phyloP scores from a whole-genome alignment of 92 coral and sea anemone species.

The Muricea muricata region DNA sequence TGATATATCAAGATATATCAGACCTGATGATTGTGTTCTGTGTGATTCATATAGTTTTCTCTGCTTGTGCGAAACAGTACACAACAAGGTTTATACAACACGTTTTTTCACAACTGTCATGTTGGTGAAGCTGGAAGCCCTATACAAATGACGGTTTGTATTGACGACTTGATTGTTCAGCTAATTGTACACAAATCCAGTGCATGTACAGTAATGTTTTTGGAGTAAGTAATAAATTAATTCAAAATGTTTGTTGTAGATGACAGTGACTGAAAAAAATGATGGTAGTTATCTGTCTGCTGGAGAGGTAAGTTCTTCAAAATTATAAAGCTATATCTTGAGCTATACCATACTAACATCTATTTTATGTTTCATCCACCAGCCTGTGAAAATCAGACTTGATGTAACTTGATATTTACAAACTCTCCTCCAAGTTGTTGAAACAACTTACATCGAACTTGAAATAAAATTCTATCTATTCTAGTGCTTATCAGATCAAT shows the following conservation, averaged over 20 bases:
- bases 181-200: too few relatives aligned
- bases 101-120: constrained; percentile 91
- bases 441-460: too few relatives aligned
- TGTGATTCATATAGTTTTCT: constrained; percentile 59
- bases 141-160: constrained; percentile 74
- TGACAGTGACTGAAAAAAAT: constrained; percentile 76
- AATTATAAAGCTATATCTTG: too few relatives aligned
- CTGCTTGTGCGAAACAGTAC: constrained; percentile 69
- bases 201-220: too few relatives aligned
- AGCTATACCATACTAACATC: too few relatives aligned
- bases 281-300: constrained; percentile 83
- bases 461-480: too few relatives aligned
- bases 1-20: neutral
- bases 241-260: constrained; percentile 47
- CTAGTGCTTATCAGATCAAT: too few relatives aligned
- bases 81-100: constrained; percentile 93
- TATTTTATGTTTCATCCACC: too few relatives aligned
- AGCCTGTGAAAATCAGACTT: too few relatives aligned
- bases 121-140: constrained; percentile 25
- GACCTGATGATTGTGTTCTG: neutral
- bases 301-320: constrained; percentile 79
- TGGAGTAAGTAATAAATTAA: neutral
- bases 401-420: too few relatives aligned
- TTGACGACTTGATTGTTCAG: too few relatives aligned
- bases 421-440: too few relatives aligned